phyloP scores from a whole-genome alignment of 2,113 vertebrate species.

The Callospermophilus lateralis region DNA sequence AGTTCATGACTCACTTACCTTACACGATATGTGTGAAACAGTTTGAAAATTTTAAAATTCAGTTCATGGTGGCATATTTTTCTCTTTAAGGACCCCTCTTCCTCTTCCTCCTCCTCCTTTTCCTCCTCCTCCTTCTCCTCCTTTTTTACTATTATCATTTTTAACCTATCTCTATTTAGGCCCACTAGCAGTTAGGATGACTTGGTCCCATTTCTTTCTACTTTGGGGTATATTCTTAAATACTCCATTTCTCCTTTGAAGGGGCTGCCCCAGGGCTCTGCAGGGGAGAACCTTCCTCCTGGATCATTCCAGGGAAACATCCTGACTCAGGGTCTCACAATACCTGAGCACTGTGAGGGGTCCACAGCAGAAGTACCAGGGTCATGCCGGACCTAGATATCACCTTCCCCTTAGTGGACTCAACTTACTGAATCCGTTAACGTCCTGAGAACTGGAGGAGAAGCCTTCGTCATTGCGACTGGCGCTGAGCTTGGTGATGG shows the following conservation, averaged over 20 bases:
- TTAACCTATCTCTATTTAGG: conserved; percentile 44
- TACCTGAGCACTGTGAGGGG: neutral
- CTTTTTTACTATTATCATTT: neutral
- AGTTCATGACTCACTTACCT: neutral
- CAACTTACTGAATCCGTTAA: conserved; percentile 97
- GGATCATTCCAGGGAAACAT: neutral
- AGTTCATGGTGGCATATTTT: neutral
- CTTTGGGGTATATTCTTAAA: conserved; percentile 13
- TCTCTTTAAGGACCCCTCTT: neutral
- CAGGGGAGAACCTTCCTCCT: neutral
- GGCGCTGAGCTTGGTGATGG: conserved; percentile 94
- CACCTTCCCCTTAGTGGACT: conserved; percentile 63
- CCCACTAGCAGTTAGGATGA: neutral
- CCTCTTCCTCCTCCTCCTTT: neutral
- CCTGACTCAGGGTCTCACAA: fast-evolving
- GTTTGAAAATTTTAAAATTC: neutral
- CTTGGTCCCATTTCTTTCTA: neutral
- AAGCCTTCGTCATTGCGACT: conserved; percentile 96
- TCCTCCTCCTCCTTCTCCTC: neutral
- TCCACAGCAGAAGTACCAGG: neutral
- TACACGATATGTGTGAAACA: neutral
- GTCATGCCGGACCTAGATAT: neutral
- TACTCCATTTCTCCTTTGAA: neutral
- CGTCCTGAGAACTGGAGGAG: conserved; percentile 96
- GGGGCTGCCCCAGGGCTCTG: neutral